These are phyloP conservation scores for Capricornis sumatraensis DNA, from an alignment of 2,113 vertebrate species.

Conservation along the genomic window DNA sequence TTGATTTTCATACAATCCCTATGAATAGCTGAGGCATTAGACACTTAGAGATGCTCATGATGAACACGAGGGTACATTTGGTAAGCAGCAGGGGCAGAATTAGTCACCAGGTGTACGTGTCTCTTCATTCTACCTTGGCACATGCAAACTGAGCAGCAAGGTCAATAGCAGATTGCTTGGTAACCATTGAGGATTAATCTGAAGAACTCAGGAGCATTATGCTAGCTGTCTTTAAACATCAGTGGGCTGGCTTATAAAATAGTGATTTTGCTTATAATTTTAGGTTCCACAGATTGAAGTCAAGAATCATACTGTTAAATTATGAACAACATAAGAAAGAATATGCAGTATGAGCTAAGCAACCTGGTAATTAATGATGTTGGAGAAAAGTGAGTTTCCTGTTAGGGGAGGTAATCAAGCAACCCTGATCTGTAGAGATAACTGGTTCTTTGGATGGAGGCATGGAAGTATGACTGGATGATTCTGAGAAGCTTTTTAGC, in stretches of 20 bases:
- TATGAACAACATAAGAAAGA: not conserved
- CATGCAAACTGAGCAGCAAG: not conserved
- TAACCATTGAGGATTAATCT: not conserved
- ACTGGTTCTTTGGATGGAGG: not conserved
- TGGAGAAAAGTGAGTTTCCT: not conserved
- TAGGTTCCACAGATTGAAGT: not conserved
- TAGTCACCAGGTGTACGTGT: not conserved
- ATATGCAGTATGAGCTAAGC: not conserved
- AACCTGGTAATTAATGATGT: not conserved
- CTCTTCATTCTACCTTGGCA: not conserved
- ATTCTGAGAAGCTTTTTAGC: not conserved
- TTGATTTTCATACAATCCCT: not conserved
- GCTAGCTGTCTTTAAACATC: not conserved
- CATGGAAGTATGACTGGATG: not conserved
- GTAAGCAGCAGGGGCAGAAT: not conserved
- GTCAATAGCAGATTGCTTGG: not conserved
- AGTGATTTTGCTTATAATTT: not conserved
- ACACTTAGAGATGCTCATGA: not conserved
- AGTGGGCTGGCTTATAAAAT: not conserved
- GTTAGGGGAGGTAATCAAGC: not conserved
- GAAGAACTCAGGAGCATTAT: not conserved
- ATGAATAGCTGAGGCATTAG: not conserved
- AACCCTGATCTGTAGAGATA: not conserved
- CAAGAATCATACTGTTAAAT: not conserved
- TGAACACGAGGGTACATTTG: not conserved